Conservation (phyloP, 2,888 invertebrate species). For the Caenorhabditis angaria region DNA sequence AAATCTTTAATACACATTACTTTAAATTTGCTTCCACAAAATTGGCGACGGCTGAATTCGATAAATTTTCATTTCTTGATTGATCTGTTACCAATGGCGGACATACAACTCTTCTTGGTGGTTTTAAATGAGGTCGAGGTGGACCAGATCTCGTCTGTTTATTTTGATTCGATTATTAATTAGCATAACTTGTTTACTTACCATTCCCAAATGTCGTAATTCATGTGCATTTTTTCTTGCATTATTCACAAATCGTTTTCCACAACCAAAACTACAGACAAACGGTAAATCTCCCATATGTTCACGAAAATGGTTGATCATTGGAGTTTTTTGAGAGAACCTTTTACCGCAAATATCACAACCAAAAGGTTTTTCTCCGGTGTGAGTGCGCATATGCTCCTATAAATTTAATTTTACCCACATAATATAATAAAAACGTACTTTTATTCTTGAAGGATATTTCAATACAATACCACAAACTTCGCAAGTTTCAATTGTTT, state of each 20-base stretch:
- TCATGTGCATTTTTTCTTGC: slow-evolving; percentile 61
- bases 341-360: slow-evolving; percentile 57
- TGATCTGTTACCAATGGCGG: not conserved
- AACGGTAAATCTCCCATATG: slow-evolving; percentile 58
- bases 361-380: slow-evolving; percentile 61
- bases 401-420: not conserved
- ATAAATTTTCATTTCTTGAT: slow-evolving; percentile 3
- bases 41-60: slow-evolving; percentile 13
- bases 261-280: slow-evolving; percentile 53
- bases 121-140: slow-evolving; percentile 60
- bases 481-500: slow-evolving; percentile 51
- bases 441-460: slow-evolving; percentile 59
- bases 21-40: slow-evolving; percentile 2
- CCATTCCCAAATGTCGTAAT: slow-evolving; percentile 51
- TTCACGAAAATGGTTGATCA: slow-evolving; percentile 37
- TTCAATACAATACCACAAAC: slow-evolving; percentile 55
- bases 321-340: slow-evolving; percentile 59
- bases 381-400: slow-evolving; percentile 66
- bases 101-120: slow-evolving; percentile 22
- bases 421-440: slow-evolving; percentile 9
- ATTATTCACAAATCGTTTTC: slow-evolving; percentile 54
- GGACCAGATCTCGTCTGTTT: slow-evolving; percentile 52
- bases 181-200: slow-evolving; percentile 9
- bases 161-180: not conserved
- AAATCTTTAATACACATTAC: not conserved